Evolutionary conservation across 2,888 invertebrate genomes (phyloP), one percentile per base, ranked within the genome.

Genomic region (Spicauda simplicius): DNA sequence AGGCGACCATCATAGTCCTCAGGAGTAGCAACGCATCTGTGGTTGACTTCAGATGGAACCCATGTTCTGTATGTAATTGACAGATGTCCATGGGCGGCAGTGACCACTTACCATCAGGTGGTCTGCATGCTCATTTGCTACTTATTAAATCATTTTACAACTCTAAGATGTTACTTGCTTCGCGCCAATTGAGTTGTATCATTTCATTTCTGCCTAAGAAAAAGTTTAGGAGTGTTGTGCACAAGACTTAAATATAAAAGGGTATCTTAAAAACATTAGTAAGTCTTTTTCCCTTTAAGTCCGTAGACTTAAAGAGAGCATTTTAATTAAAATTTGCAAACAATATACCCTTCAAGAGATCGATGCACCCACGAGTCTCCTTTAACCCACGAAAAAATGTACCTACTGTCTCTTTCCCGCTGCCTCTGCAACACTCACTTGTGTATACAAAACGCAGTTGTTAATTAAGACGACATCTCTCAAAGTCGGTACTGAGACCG

Each of bases 391-490:
- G 18, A 56, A 64, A 64, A 64, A 64, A 11, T 33, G 16, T 58
- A 4, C 12, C 2, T 16, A 3, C n/a, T 18, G 14, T 64, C 58
- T 14, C 14, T 20, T 60, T 48, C 59, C 4, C 45, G 4, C 65
- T 45, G 45, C 45, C 45, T 7, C 50, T 30, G 41, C 30, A 30
- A 50, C 50, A 20, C 59, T 66, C 54, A 37, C 48, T 20, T 48
- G 48, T 45, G 48, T 60, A 19, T 60, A 58, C 54, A 59, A 59
- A 59, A 66, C 48, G 19, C 25, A 55, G 65, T 66, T 55, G 65
- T 64, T 64, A 66, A 66, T 66, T 66, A 66, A 66, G 59, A 66
- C 33, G 65, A 60, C 55, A 58, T 60, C 65, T 65, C 59, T 55
- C 59, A 66, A 57, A 64, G 58, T 64, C 48, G 54, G 65, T 48